These are phyloP conservation scores for Thereva unica DNA, from an alignment of 2,888 invertebrate species.

Conservation along the genomic window DNA sequence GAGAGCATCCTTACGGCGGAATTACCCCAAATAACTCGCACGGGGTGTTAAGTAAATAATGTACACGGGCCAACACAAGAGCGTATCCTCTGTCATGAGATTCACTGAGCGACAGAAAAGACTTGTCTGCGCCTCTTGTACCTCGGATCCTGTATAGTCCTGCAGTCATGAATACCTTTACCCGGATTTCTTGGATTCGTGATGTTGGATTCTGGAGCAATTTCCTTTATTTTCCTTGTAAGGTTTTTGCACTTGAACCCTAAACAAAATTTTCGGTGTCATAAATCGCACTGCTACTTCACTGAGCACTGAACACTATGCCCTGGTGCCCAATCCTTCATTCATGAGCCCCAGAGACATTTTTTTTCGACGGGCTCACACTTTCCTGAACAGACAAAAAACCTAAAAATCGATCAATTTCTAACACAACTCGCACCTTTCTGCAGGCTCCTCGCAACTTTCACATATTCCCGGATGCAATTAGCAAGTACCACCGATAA, in stretches of 20 bases:
- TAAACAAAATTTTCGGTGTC: no score
- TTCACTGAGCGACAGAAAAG: no score
- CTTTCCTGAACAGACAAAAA: slow-evolving; percentile 5
- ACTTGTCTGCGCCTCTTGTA: no score
- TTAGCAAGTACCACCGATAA: not conserved
- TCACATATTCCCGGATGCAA: not conserved
- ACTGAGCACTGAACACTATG: slow-evolving; percentile 15
- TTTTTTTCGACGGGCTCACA: not conserved
- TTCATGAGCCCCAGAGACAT: slow-evolving; percentile 2
- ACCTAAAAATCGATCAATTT: slow-evolving; percentile 27
- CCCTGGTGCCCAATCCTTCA: slow-evolving; percentile 8
- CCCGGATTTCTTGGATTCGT: no score
- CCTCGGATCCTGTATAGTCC: no score
- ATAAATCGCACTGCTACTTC: not conserved
- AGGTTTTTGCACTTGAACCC: no score
- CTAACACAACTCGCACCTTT: slow-evolving; percentile 27
- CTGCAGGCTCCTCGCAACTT: slow-evolving; percentile 3
- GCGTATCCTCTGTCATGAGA: slow-evolving; percentile 3
- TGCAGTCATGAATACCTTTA: no score
- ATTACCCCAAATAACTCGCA: slow-evolving; percentile 20
- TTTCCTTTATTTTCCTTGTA: no score
- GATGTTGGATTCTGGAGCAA: no score
- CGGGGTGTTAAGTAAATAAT: slow-evolving; percentile 27
- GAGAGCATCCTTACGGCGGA: slow-evolving; percentile 24
- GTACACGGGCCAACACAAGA: slow-evolving; percentile 1